Base-by-base conservation (phyloP, 1,140 invertebrate species). In the Potamilus streckersoni region DNA sequence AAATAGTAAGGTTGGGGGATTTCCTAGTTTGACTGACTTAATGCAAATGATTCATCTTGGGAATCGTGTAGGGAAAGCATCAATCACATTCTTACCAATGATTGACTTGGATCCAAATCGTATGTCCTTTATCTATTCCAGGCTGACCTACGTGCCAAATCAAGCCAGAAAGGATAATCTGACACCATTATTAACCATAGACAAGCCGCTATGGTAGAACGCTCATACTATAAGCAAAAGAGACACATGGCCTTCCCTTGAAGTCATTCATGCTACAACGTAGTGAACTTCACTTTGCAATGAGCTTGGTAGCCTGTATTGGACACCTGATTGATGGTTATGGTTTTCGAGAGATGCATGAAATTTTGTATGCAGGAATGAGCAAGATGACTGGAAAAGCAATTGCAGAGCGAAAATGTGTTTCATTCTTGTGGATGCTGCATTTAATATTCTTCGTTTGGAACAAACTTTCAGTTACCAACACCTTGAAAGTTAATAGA, bases 371-470 rank as follows among this genome's bases (percentile, higher is more conserved):
- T 66, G 82, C 78, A 61, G 83, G 85, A 56, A 78, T 83, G 13
- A 87, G 89, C 82, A 88, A 88, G 74, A 63, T 91, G 62, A 71
- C 57, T 69, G 85, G 89, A 38, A 84, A 91, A 82, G 84, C 86
- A 56, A 90, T 87, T 82, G 69, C 84, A 67, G 89, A 80, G 81
- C 86, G 62, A 73, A 90, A 14, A 70, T 89, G 79, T 89, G 73
- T 56, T 88, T 91, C 85, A 79, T 87, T 60, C 69, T 83, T 17
- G 76, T 80, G 15, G 69, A 80, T 38, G 56, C 62, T 58, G 71
- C 73, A 17, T 69, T 82, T 1, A 76, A 27, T 23, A 16, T 38
- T 62, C 59, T 62, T 49, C 6, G 6, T 49, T 49, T 49, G 4
- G 38, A 49, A 49, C 6, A 4, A 49, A 49, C 38, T 49, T 49